These are phyloP conservation scores for Lamprologus speciosus DNA, from an alignment of 2,113 vertebrate genomes.

Conservation along the genomic window DNA sequence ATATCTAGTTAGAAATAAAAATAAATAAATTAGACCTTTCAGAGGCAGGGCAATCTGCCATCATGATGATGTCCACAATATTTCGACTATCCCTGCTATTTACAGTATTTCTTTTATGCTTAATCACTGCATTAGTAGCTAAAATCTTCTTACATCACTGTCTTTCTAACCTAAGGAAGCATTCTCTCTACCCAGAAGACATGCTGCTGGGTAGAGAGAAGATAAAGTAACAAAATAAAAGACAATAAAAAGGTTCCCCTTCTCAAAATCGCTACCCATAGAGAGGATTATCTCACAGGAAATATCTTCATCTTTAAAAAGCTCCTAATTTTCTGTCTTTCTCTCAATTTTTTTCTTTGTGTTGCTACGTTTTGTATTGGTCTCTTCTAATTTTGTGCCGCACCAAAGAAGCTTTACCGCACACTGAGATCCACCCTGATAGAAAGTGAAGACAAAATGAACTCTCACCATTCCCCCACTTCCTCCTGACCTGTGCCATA, in stretches of 20 bases:
- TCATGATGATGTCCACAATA: not conserved
- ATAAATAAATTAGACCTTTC: not conserved
- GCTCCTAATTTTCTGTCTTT: not conserved
- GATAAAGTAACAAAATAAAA: slow-evolving; percentile 21
- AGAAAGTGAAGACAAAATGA: not conserved
- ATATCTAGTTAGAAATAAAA: not conserved
- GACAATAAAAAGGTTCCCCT: slow-evolving; percentile 26
- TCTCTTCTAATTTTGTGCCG: not conserved
- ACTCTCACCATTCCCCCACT: not conserved
- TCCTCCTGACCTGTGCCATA: not conserved
- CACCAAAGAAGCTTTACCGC: not conserved
- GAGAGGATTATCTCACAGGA: slow-evolving; percentile 37
- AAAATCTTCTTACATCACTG: not conserved
- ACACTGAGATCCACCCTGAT: not conserved
- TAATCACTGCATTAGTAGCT: not conserved
- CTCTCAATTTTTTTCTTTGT: not conserved
- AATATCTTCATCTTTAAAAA: slow-evolving; percentile 20
- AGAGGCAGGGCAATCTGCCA: not conserved
- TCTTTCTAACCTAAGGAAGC: not conserved
- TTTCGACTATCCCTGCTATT: not conserved
- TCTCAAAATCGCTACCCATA: not conserved
- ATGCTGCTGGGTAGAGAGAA: not conserved
- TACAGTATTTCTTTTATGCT: not conserved
- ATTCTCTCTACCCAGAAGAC: not conserved
- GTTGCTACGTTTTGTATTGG: not conserved